Base-by-base conservation (phyloP, 2,888 invertebrate species). In the Phyllotreta striolata region DNA sequence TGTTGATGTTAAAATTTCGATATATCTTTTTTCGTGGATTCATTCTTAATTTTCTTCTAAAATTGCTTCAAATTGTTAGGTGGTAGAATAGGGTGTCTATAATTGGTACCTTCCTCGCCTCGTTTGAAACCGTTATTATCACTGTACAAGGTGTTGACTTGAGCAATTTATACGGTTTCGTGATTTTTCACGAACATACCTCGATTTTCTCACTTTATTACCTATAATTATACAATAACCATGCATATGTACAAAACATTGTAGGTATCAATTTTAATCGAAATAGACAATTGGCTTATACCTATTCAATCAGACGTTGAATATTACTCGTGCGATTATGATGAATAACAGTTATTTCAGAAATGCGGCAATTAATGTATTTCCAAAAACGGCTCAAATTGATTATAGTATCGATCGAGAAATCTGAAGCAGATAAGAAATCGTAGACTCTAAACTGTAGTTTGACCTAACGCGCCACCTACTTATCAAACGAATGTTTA, bases 381-480 rank as follows among this genome's bases (percentile, higher is more conserved):
- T 38, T 37, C 43, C 46, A 57, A 43, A 62, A 56, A 51, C 9
- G 51, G 44, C 35, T 62, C 37, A 51, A 41, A 6, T 35, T 52
- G 37, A 52, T 43, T 51, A 37, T 14, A 56, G 40, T 44, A 9
- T 40, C 38, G 34, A 43, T 56, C 14, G n/a, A 55, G 13, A 62
- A 56, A 41, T 10, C 38, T 38, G 38, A 38, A 43, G 44, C 56
- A 62, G 62, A 49, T 56, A 49, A 43, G 51, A 62, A 24, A 24
- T 24, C 24, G 24, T 24, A 24, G 4, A 24, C 10, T 39, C 37
- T 58, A 40, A 44, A 59, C 37, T 52, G 52, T 62, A 43, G 43
- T 51, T 57, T 62, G 43, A 62, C 62, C 62, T 62, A n/a, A 43
- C 57, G 7, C 44, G 39, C 56, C 56, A 56, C 62, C 62, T 56